phyloP scores from a whole-genome alignment of 2,888 invertebrate species.

The Caenorhabditis becei region DNA sequence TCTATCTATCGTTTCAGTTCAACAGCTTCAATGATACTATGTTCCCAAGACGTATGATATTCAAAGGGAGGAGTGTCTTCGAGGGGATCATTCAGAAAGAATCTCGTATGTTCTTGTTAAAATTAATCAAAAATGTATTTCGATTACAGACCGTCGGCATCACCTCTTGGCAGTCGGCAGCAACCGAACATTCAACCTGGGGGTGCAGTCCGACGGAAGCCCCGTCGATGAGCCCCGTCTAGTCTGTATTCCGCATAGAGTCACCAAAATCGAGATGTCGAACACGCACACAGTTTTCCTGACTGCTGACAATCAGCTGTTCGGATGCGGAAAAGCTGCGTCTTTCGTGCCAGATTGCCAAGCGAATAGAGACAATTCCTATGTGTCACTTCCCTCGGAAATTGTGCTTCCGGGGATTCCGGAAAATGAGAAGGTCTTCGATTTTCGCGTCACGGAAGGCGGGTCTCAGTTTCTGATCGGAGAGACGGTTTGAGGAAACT shows the following conservation, averaged over 20 bases:
- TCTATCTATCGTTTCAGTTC: conserved; percentile 26
- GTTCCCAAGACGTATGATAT: conserved; percentile 26
- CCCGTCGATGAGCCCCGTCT: conserved; percentile 41
- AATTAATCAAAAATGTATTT: no score
- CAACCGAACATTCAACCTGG: conserved; percentile 57
- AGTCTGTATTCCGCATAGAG: conserved; percentile 17
- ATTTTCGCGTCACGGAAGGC: conserved; percentile 13
- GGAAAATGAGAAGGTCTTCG: neutral
- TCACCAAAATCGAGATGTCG: conserved; percentile 36
- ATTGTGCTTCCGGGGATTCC: conserved; percentile 3
- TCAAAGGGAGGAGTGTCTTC: conserved; percentile 14
- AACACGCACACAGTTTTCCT: conserved; percentile 53
- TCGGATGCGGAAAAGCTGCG: conserved; percentile 48
- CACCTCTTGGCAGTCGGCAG: conserved; percentile 37
- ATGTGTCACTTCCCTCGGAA: conserved; percentile 17
- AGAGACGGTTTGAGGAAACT: neutral
- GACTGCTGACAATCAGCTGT: conserved; percentile 16
- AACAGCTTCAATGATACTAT: conserved; percentile 10
- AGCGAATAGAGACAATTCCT: conserved; percentile 23
- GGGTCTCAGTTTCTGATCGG: conserved; percentile 27
- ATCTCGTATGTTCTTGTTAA: conserved; percentile 6
- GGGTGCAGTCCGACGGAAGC: conserved; percentile 53
- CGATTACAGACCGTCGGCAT: conserved; percentile 14
- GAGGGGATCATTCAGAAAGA: neutral
- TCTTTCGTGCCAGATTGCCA: conserved; percentile 14